Base-by-base conservation (phyloP, 2,113 vertebrate species). In the Brachirus orientalis region DNA sequence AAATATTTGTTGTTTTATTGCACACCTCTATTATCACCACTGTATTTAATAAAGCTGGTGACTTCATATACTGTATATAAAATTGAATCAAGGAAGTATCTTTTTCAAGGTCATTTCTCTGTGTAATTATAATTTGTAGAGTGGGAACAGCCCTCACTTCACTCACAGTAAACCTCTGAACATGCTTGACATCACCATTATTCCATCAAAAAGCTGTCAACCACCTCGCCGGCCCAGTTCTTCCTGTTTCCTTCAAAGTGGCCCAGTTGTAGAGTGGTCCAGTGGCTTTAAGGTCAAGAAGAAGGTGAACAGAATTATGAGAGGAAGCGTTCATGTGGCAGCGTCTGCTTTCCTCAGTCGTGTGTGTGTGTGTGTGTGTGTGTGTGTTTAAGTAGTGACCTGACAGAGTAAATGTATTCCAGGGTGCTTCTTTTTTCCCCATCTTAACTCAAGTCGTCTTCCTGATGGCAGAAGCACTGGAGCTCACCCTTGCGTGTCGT, bases 221-320 rank as follows among this genome's bases (percentile, higher is more conserved):
- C 79, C 4, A 63, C 79, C 72, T 72, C 62, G 64, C 69, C 80
- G 86, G 82, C 70, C 71, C 76, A 60, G 52, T 41, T 84, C 89
- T 85, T 79, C 81, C 84, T 88, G 89, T 89, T 91, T 86, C 82
- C 76, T 89, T 87, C 85, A 82, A 90, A 84, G 72, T 72, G 81
- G 74, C 83, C 86, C 87, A 78, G 83, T 65, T 74, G 77, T 79
- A 48, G 83, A 79, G 84, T 82, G 86, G 77, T 79, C 86, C 88
- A 82, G 73, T 79, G 79, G 86, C 91, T 85, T 88, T 90, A 61
- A 85, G 90, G 90, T 91, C 86, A 91, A 87, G 78, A 90, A 74
- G 78, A 86, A 90, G 86, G 87, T 90, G 87, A 92, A 80, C 85
- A 92, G 90, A 90, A 83, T 91, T 91, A 89, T 90, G 90, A 87